Base-by-base conservation (phyloP, 2,113 vertebrate species). In the Puntigrus tetrazona region DNA sequence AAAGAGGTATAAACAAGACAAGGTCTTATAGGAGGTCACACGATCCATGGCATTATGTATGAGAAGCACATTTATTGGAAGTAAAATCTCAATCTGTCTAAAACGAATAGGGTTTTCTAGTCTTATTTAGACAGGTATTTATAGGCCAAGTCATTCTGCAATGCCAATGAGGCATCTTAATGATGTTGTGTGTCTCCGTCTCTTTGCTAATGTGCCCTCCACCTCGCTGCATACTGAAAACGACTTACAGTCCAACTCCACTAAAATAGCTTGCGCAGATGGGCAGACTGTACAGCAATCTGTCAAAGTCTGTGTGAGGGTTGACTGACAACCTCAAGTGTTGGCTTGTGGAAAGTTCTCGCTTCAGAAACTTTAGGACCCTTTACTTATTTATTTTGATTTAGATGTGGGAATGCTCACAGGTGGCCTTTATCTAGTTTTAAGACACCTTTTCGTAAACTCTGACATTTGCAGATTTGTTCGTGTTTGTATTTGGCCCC, bases 121-220 rank as follows among this genome's bases (percentile, higher is more conserved):
- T 41, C 14, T 83, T 29, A 74, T 38, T 52, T 25, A 63, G 16
- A 83, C 38, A 31, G 52, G 72, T 25, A 52, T 82, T 82, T 36
- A 47, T 50, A 36, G 34, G n/a, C 86, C 38, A 29, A 74, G 16
- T 65, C 20, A 81, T 77, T 83, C 85, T 0, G 47, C 59, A 57
- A 59, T 78, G 9, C 59, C 36, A 25, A 18, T 69, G 67, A 88
- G 85, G 84, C 45, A 22, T 85, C 86, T 80, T 87, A 86, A 82
- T 47, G 63, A 90, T 81, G 86, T 29, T 8, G 85, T 87, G 86
- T 63, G 70, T 85, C 78, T 43, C 73, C 78, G 67, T 69, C 43
- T 87, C 80, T 86, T 36, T 27, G 78, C 87, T 91, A 91, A 91
- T 89, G 89, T 91, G 87, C 84, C 86, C 83, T 87, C 73, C 89